Base-by-base conservation (phyloP, 2,113 vertebrate species). In the Pelecanus crispus region DNA sequence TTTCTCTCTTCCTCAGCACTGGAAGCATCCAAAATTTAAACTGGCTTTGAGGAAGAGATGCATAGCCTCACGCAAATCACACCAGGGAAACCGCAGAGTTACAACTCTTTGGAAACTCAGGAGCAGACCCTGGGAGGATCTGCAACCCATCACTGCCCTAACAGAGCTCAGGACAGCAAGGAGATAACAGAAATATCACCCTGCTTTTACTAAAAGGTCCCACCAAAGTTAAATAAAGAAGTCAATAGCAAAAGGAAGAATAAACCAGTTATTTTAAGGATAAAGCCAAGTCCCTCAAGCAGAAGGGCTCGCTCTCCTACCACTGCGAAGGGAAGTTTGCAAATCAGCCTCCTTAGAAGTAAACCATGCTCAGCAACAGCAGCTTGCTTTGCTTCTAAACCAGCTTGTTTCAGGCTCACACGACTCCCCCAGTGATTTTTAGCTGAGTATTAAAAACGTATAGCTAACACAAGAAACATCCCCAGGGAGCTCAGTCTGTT, bases 161-260 rank as follows among this genome's bases (percentile, higher is more conserved):
- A 1, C 0, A 44, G 31, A 62, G 36, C 56, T 80, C 3, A 5
- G 8, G 28, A 4, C 5, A 50, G 9, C 5, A 1, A 55, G 22
- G 36, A n/a, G 44, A 4, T 3, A 22, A 24, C 12, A 34, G 31
- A 44, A 67, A 17, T 1, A 1, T 24, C 2, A 2, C 36, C 62
- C 47, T 66, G 21, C 25, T 50, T 62, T 70, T 36, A 25, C 38
- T 24, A 8, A 32, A 26, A 45, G 15, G 13, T 49, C 44, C 26
- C 11, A 25, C 7, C 13, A 28, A 36, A 29, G 42, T n/a, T 21
- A 73, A 61, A 34, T 17, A 61, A 73, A 67, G 73, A 14, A 21
- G 10, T 20, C 20, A 3, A 2, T 2, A 52, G 74, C 28, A 78
- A 52, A 36, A 59, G 6, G 2, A 44, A 45, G n/a, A 65, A 55